phyloP scores from a whole-genome alignment of 2,888 invertebrate genomes.

The Rhopalosiphum nymphaeae region DNA sequence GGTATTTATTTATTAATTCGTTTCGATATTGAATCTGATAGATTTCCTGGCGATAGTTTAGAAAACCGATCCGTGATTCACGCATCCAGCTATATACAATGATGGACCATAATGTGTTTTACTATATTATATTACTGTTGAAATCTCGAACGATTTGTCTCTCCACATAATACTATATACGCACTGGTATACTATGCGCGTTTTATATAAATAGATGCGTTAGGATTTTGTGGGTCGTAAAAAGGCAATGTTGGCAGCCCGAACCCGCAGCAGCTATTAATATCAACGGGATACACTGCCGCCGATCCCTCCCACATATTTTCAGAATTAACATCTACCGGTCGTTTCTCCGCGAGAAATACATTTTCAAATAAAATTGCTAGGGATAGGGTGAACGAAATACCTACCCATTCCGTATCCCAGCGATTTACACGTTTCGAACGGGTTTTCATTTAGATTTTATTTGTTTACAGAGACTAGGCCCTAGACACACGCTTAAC shows the following conservation, averaged over 20 bases:
- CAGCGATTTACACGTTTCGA: background rate
- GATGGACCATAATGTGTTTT: background rate
- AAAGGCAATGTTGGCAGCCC: constrained; percentile 64
- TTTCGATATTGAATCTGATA: background rate
- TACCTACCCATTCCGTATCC: background rate
- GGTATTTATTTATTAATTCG: background rate
- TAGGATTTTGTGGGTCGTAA: constrained; percentile 63
- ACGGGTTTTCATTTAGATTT: background rate
- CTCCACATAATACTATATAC: constrained; percentile 32
- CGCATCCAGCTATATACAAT: background rate
- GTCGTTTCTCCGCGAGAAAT: constrained; percentile 28
- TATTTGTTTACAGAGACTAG: constrained; percentile 53
- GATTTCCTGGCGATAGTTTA: background rate
- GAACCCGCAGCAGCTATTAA: constrained; percentile 55
- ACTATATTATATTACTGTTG: background rate
- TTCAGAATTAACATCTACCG: constrained; percentile 24
- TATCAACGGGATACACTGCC: constrained; percentile 34
- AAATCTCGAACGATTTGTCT: constrained; percentile 21
- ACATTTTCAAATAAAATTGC: constrained; percentile 50
- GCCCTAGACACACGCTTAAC: constrained; percentile 25
- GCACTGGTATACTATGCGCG: constrained; percentile 4
- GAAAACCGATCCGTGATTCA: background rate
- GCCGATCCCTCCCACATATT: constrained; percentile 59
- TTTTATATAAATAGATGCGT: constrained; percentile 59
- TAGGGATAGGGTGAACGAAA: background rate